Base-by-base conservation (phyloP, 2,797 vertebrate species). In the Cossypha dichroa region DNA sequence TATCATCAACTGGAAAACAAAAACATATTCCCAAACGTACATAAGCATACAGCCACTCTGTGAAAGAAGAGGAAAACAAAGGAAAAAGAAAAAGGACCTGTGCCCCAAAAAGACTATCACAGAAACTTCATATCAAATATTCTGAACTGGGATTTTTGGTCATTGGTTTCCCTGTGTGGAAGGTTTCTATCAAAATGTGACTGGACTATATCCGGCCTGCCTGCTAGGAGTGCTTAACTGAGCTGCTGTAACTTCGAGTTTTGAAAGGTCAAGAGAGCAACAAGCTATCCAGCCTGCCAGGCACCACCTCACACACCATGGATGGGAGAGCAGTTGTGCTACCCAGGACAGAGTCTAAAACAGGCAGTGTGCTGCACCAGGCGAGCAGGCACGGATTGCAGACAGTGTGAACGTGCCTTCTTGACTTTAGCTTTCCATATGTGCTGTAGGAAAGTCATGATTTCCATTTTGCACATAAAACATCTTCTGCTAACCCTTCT, bases 221-320 rank as follows among this genome's bases (percentile, higher is more conserved):
- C 46, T 46, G 19, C 34, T 21, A 62, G 29, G 26, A 88, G 38
- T 10, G 19, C 46, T 72, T 75, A 72, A 75, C 0, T 34, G 67
- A 84, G 77, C 73, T 75, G 77, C 20, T 3, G 0, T 31, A 86
- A 62, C 66, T 75, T 31, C 28, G 13, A 46, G 66, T 21, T 62
- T 40, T 62, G 69, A 78, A 94, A 95, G 91, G 91, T 88, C 90
- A 94, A 74, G 80, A 78, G 86, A 92, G 54, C 85, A 84, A 26
- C 0, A 4, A 54, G 86, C 38, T 51, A 15, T 52, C 41, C 62
- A 54, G 62, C 19, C 69, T 84, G 73, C 43, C 91, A 94, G 80
- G 56, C 76, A 84, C 66, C 69, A 48, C 26, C 79, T 86, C 54
- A 25, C 40, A 23, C 8, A 68, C 45, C 23, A 3, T 0, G 23